Base-by-base conservation (phyloP, 2,113 vertebrate genomes). In the Seriola aureovittata region DNA sequence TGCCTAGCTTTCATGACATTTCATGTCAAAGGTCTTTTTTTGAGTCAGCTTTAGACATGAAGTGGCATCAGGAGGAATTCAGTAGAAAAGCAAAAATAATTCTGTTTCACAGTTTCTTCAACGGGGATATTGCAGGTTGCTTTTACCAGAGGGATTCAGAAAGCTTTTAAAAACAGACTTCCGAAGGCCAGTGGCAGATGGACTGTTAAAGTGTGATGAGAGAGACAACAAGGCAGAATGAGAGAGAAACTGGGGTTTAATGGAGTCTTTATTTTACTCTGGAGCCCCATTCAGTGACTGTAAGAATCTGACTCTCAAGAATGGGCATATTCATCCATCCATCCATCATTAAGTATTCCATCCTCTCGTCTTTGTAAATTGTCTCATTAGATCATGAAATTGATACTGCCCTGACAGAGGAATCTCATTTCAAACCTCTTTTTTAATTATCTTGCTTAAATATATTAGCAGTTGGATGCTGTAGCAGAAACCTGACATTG, bases 151-250 rank as follows among this genome's bases (percentile, higher is more conserved):
- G 72, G 59, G 17, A 73, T 66, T 50, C 67, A 63, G 77, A 67
- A 90, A 85, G 80, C 84, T 89, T 89, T 90, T 87, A 76, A 85
- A 87, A 65, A 58, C 65, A 65, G 23, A 23, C 58, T 71, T 82
- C 65, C 16, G 4, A 64, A 86, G 68, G 68, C 17, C 62, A 25
- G 3, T 58, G 16, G 50, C 78, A 84, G 66, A 90, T 64, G 65
- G 44, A 46, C 36, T 36, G 38, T 72, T 78, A 23, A 57, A 46
- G 57, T 36, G 67, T 66, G 75, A 81, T 58, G 71, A 5, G 50
- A 71, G 67, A 81, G 32, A 88, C 16, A n/a, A 66, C 52, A 75
- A 75, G 64, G 65, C n/a, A 17, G 42, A 81, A 36, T 44, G 13
- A 54, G 55, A 76, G 52, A 52, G 71, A 76, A 71, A 58, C 54